These are phyloP conservation scores for Aphaenogaster floridana DNA, from an alignment of 1,140 invertebrate genomes.

Conservation along the genomic window DNA sequence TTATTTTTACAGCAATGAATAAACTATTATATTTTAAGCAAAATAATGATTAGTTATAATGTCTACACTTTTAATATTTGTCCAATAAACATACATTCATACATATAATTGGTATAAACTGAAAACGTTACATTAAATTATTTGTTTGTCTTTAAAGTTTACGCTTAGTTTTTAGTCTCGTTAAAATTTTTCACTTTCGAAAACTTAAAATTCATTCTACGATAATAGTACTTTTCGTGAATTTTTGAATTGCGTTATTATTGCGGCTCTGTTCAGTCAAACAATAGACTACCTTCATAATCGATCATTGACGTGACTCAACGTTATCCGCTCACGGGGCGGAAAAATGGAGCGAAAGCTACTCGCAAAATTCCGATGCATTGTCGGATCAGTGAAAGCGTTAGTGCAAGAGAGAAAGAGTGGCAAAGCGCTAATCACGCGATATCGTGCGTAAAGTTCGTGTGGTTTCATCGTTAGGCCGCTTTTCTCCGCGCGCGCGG, in stretches of 20 bases:
- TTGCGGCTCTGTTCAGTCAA: constrained; percentile 19
- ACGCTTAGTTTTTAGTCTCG: background rate
- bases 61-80: background rate
- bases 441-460: constrained; percentile 56
- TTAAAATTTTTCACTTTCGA: background rate
- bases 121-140: background rate
- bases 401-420: background rate
- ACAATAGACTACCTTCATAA: constrained; percentile 53
- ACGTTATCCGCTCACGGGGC: constrained; percentile 33
- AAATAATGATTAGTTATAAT: constrained; percentile 8
- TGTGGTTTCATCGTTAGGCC: constrained; percentile 51
- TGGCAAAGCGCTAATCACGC: constrained; percentile 45
- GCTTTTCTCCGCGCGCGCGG: background rate
- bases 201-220: background rate
- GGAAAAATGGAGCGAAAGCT: constrained; percentile 62
- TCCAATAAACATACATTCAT: background rate
- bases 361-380: constrained; percentile 57
- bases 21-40: background rate
- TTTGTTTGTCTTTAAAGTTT: background rate
- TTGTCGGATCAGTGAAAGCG: constrained; percentile 65
- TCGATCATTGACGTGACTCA: constrained; percentile 59
- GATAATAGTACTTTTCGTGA: background rate
- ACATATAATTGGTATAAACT: background rate
- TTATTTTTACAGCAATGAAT: background rate
- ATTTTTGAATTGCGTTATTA: constrained; percentile 34